phyloP scores from a whole-genome alignment of 2,888 invertebrate genomes.

The Colletes collaris region DNA sequence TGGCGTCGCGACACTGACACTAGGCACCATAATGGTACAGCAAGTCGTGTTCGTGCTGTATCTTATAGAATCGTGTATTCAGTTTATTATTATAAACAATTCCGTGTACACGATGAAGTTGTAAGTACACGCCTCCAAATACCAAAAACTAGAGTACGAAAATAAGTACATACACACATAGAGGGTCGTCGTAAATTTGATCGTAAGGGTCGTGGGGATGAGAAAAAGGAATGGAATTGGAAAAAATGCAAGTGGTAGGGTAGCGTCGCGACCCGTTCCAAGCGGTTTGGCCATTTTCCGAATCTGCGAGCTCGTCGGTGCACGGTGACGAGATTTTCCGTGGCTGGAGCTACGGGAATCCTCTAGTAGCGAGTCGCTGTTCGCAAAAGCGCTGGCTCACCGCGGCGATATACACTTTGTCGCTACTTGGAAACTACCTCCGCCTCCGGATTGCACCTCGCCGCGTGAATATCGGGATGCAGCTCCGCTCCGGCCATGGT shows the following conservation, averaged over 20 bases:
- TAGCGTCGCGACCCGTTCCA: slow-evolving; percentile 12
- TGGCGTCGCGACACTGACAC: background rate
- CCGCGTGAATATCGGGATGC: slow-evolving; percentile 55
- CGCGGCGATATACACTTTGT: slow-evolving; percentile 62
- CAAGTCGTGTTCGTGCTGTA: too few relatives aligned
- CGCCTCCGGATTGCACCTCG: slow-evolving; percentile 63
- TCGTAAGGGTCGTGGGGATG: too few relatives aligned
- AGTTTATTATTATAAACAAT: too few relatives aligned
- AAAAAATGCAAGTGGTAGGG: background rate
- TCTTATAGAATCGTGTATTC: too few relatives aligned
- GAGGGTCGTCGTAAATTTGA: too few relatives aligned
- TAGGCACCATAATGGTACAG: too few relatives aligned
- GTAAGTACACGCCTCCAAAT: too few relatives aligned
- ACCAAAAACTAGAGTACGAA: too few relatives aligned
- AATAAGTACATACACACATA: too few relatives aligned
- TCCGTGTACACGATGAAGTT: too few relatives aligned
- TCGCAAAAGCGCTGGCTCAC: slow-evolving; percentile 39
- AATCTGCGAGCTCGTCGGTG: background rate
- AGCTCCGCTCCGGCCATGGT: slow-evolving; percentile 20
- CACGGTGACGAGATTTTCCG: slow-evolving; percentile 10
- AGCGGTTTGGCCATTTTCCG: slow-evolving; percentile 22
- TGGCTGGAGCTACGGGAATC: background rate
- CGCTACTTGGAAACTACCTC: slow-evolving; percentile 66
- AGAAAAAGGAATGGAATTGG: background rate
- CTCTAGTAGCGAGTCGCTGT: slow-evolving; percentile 20